phyloP scores from a whole-genome alignment of 2,888 invertebrate genomes.

The Ormyrus thymus region DNA sequence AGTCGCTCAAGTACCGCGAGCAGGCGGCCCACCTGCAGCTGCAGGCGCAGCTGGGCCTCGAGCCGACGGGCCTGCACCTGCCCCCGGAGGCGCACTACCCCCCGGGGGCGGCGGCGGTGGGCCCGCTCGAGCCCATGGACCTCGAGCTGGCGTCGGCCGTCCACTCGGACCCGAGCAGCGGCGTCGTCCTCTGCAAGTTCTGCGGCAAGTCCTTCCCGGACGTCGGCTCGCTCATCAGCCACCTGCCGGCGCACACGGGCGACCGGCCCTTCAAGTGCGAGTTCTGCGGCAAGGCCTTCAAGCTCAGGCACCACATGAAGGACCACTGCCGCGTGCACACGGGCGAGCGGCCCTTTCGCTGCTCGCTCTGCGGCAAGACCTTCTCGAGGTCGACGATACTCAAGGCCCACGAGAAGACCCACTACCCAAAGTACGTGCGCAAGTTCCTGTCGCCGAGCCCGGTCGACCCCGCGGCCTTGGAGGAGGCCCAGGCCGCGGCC shows the following conservation, averaged over 20 bases:
- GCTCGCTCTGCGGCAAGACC: constrained; percentile 91
- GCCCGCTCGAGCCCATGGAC: constrained; percentile 77
- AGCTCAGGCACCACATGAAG: constrained; percentile 94
- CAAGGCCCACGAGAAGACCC: constrained; percentile 95
- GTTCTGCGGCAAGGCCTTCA: constrained; percentile 95
- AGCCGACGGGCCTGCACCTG: constrained; percentile 73
- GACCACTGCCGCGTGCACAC: constrained; percentile 95
- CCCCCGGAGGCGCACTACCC: constrained; percentile 73
- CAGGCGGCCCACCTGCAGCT: constrained; percentile 76
- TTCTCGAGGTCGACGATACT: constrained; percentile 93
- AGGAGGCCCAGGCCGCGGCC: constrained; percentile 63
- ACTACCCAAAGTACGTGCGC: constrained; percentile 92
- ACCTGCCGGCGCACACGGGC: constrained; percentile 92
- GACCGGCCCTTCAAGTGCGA: constrained; percentile 95
- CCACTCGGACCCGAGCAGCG: constrained; percentile 78
- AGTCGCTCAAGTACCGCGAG: constrained; percentile 91
- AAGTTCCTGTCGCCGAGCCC: constrained; percentile 92
- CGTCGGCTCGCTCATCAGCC: constrained; percentile 90
- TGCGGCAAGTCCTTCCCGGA: constrained; percentile 95
- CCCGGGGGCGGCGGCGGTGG: constrained; percentile 69
- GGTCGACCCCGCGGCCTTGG: constrained; percentile 88
- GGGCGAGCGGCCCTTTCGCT: constrained; percentile 92
- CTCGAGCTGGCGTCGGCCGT: constrained; percentile 73
- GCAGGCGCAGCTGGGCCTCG: constrained; percentile 75
- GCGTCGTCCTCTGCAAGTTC: constrained; percentile 91